Evolutionary conservation across 2,797 vertebrate genomes (phyloP).

Genomic region (Cyclopterus lumpus): DNA sequence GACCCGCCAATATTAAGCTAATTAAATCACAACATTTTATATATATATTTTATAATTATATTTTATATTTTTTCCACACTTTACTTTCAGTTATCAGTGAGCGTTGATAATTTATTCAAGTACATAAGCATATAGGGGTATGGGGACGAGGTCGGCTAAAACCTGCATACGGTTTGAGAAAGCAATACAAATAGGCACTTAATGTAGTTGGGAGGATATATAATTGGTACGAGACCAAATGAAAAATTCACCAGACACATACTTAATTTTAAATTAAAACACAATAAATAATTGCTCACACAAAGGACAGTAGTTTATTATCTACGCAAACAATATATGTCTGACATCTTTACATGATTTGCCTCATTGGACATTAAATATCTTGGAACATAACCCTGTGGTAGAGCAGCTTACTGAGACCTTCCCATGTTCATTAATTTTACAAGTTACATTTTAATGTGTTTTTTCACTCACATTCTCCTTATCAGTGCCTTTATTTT

Average conservation of each 20-base stretch:
- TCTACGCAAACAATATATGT: not conserved
- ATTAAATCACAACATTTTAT: not conserved
- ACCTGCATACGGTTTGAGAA: too few species aligned
- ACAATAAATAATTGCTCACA: not conserved
- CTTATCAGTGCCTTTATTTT: conserved; percentile 62
- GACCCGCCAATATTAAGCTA: not conserved
- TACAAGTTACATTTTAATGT: not conserved
- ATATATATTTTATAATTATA: too few species aligned
- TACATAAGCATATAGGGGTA: not conserved
- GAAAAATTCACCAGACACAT: not conserved
- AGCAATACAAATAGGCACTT: not conserved
- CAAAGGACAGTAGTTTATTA: not conserved
- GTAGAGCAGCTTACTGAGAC: not conserved
- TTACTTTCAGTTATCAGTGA: not conserved
- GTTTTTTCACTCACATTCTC: not conserved
- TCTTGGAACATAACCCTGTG: not conserved
- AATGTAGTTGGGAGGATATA: not conserved
- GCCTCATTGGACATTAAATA: not conserved
- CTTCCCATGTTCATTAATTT: not conserved
- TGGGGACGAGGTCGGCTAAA: not conserved
- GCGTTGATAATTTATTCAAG: not conserved
- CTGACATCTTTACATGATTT: not conserved
- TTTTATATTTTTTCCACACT: not conserved
- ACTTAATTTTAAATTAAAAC: not conserved
- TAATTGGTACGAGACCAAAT: not conserved